A percentile compares a stretch with the other conserved stretches of the same genome.
Evolutionary conservation across 2,797 vertebrate genomes (phyloP).

Genomic region (Cynopterus sphinx): DNA sequence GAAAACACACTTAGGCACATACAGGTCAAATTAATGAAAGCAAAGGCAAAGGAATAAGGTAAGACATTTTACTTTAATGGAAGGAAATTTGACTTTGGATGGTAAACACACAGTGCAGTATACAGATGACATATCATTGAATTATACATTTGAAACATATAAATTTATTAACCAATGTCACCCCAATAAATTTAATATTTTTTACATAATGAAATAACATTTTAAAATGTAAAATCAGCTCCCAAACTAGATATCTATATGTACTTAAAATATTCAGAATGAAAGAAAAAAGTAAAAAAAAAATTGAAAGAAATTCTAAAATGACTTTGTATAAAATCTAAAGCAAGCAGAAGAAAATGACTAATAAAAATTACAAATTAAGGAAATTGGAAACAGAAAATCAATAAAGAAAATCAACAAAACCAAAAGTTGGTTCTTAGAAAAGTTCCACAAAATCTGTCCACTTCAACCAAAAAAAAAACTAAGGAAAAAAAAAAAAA

Average conservation of each 20-base stretch:
- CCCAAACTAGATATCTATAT: neutral
- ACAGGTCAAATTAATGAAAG: neutral
- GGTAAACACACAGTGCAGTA: too few relatives aligned
- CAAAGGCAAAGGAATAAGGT: neutral
- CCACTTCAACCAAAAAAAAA: neutral
- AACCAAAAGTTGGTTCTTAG: neutral
- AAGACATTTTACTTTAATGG: neutral
- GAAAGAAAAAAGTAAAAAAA: neutral
- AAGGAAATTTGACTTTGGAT: too few relatives aligned
- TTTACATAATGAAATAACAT: neutral
- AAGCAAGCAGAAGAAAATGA: neutral
- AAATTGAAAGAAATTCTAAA: neutral
- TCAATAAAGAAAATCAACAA: neutral
- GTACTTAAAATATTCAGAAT: neutral
- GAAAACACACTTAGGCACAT: neutral
- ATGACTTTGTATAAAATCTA: neutral
- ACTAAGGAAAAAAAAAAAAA: neutral
- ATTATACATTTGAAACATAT: too few relatives aligned
- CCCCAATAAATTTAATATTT: too few relatives aligned
- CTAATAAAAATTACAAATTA: neutral
- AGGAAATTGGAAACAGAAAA: neutral
- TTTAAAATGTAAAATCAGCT: neutral
- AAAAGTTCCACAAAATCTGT: neutral
- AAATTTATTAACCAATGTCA: too few relatives aligned
- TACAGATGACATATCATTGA: too few relatives aligned